These are phyloP conservation scores for Sorex maritimensis DNA, from an alignment of 2,797 vertebrate genomes.

Conservation along the genomic window DNA sequence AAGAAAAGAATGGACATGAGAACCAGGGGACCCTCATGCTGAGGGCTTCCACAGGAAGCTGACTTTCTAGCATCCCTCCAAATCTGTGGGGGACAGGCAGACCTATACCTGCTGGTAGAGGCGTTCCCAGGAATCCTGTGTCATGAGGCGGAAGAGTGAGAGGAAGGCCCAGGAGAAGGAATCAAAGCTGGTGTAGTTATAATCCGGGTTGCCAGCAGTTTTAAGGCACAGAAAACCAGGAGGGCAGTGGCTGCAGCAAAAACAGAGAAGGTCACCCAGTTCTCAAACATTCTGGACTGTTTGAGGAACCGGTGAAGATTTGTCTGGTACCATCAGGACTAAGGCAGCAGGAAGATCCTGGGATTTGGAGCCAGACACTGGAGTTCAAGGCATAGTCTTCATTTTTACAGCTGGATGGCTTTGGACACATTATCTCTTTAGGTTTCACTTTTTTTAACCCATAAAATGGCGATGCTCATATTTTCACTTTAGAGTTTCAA, in stretches of 20 bases:
- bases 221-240: constrained; percentile 93
- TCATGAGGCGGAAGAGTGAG: constrained; percentile 98
- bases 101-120: constrained; percentile 97
- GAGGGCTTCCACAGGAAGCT: background rate
- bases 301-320: no score
- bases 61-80: background rate
- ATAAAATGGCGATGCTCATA: background rate
- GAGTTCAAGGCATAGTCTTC: background rate
- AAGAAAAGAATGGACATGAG: constrained; percentile 26
- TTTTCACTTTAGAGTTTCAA: background rate
- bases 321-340: background rate
- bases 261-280: constrained; percentile 55
- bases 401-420: background rate
- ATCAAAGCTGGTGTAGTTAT: constrained; percentile 98
- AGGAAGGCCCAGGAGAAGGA: constrained; percentile 98
- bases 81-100: background rate
- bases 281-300: background rate
- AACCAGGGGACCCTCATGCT: no score
- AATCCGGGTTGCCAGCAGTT: constrained; percentile 95
- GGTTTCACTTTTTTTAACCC: constrained; percentile 29
- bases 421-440: background rate
- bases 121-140: constrained; percentile 98
- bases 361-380: background rate
- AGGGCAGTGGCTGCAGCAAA: constrained; percentile 94
- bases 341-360: background rate